A percentile compares a stretch with the other conserved stretches of the same genome.
These are phyloP conservation scores for Drosophila multiciliata DNA, from an alignment of 2,888 invertebrate species.

Conservation along the genomic window DNA sequence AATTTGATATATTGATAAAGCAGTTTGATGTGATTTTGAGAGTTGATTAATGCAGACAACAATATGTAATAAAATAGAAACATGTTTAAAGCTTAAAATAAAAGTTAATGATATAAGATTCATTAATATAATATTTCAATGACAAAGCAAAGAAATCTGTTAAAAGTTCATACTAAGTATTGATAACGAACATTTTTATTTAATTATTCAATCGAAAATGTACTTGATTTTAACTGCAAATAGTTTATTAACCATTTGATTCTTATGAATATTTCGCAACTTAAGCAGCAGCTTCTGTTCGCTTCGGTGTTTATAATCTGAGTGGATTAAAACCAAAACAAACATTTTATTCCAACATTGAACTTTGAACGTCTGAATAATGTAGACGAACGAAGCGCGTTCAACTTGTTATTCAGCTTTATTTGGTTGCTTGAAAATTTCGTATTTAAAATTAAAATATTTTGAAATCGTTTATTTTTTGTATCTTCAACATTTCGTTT, in stretches of 20 bases:
- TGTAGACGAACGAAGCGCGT: constrained; percentile 34
- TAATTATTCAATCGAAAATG: neutral
- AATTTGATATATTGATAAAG: neutral
- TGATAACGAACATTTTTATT: neutral
- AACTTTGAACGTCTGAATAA: constrained; percentile 73
- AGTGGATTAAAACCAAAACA: constrained; percentile 12
- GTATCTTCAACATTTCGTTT: neutral
- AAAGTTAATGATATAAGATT: neutral
- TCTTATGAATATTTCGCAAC: neutral
- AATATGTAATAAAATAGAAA: neutral
- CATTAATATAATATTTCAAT: neutral
- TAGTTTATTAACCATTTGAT: neutral
- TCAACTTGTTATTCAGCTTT: constrained; percentile 35
- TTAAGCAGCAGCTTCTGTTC: neutral
- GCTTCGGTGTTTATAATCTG: neutral
- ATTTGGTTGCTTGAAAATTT: constrained; percentile 17
- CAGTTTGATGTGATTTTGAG: too few species aligned
- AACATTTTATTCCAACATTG: constrained; percentile 34
- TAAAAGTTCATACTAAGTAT: neutral
- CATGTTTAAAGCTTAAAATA: neutral
- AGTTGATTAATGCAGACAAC: too few species aligned
- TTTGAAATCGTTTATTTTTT: constrained; percentile 4
- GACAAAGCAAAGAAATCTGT: neutral
- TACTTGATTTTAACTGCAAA: neutral
- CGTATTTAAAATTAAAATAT: neutral